Evolutionary conservation across 2,113 vertebrate genomes (phyloP).

Genomic region (Nerophis ophidion): DNA sequence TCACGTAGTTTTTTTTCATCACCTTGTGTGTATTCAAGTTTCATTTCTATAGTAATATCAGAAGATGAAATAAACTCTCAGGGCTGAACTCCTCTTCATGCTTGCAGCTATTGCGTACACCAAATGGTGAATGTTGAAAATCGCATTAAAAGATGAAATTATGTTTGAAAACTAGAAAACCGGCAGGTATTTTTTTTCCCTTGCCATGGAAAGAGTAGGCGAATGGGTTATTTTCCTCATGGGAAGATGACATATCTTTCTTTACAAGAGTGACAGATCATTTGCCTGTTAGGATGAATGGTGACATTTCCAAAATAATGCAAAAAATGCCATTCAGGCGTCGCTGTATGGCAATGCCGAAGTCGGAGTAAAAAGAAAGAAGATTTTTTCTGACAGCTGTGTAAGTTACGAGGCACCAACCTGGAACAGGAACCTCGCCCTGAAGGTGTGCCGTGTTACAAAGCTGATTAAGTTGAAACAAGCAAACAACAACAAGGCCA

Average conservation of each 20-base stretch:
- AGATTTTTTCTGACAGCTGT: conserved; percentile 39
- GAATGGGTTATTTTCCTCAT: background rate
- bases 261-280: background rate
- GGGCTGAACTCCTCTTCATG: background rate
- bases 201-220: too few species aligned
- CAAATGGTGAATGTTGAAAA: background rate
- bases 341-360: conserved; percentile 8
- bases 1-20: too few species aligned
- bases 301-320: conserved; percentile 6
- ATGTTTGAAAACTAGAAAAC: conserved; percentile 12
- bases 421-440: conserved; percentile 31
- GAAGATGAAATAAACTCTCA: too few species aligned
- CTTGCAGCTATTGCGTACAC: conserved; percentile 9
- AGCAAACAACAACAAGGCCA: conserved; percentile 37
- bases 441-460: conserved; percentile 55
- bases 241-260: background rate
- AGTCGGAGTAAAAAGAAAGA: conserved; percentile 33
- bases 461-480: conserved; percentile 54
- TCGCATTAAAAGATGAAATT: conserved; percentile 5
- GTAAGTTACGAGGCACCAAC: conserved; percentile 37
- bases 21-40: too few species aligned
- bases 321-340: conserved; percentile 2
- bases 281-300: conserved; percentile 4
- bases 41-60: too few species aligned
- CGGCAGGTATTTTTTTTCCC: conserved; percentile 2